A percentile compares a stretch with the other conserved stretches of the same genome.
These are phyloP conservation scores for Diplodus sargus DNA, from an alignment of 2,797 vertebrate species.

Conservation along the genomic window DNA sequence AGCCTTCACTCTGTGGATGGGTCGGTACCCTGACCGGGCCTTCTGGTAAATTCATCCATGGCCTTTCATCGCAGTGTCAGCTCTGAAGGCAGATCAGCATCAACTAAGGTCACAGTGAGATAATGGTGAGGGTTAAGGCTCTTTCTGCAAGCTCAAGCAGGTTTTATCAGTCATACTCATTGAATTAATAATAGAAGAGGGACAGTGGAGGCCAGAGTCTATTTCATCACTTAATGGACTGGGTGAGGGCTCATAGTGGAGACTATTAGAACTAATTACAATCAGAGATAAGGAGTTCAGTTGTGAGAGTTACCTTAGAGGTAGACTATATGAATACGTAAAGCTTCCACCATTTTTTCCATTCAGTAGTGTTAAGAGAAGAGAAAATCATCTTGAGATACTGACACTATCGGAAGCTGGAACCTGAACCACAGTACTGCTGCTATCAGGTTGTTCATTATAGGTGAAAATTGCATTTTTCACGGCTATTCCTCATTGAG, in stretches of 20 bases:
- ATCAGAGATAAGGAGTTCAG: slow-evolving; percentile 37
- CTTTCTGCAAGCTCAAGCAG: slow-evolving; percentile 17
- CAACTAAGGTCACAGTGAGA: slow-evolving; percentile 27
- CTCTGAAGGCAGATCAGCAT: slow-evolving; percentile 28
- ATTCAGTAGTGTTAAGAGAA: background rate
- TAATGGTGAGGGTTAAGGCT: slow-evolving; percentile 36
- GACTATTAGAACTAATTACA: slow-evolving; percentile 42
- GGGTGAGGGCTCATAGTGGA: slow-evolving; percentile 9
- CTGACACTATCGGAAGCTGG: no score
- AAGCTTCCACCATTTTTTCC: background rate
- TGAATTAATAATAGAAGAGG: slow-evolving; percentile 39
- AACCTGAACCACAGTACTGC: background rate
- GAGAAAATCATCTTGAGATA: background rate
- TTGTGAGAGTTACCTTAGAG: background rate
- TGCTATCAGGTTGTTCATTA: slow-evolving; percentile 9
- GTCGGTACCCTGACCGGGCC: background rate
- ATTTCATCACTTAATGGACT: slow-evolving; percentile 29
- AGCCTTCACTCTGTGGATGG: background rate
- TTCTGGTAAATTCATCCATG: slow-evolving; percentile 16
- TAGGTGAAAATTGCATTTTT: slow-evolving; percentile 20
- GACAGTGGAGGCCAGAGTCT: slow-evolving; percentile 11
- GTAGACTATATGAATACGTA: background rate
- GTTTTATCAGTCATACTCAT: slow-evolving; percentile 28
- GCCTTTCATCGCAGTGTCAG: slow-evolving; percentile 24
- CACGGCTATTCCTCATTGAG: slow-evolving; percentile 11